Evolutionary conservation across 2,888 invertebrate genomes (phyloP), one percentile per base, ranked within the genome.

Genomic region (Leucoma salicis): DNA sequence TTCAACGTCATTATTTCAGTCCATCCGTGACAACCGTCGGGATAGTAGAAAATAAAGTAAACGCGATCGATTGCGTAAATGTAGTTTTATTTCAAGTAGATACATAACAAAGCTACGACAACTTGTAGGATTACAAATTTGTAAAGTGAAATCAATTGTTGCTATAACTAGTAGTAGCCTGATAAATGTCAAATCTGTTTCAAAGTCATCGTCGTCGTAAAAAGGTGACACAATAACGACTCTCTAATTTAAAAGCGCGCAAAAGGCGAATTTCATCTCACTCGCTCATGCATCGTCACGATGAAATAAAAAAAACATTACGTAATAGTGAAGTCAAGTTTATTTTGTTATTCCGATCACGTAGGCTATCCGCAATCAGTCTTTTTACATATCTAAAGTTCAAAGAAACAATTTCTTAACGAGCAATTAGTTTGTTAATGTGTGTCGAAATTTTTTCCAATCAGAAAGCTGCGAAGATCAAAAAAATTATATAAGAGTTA

Each of bases 191-290:
- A n/a, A 31, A 12, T 33, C 14, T 10, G 24, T 28, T 38, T 44
- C 27, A 33, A 42, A 43, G 50, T 37, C 42, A 53, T 31, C 37
- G 16, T 15, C 12, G 24, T 39, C 36, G 21, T 40, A 27, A 10
- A n/a, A n/a, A 37, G 46, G 41, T 34, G 42, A 50, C 46, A 49
- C 42, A 49, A 47, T 44, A 37, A 47, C 37, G 37, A 40, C 49
- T 55, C 57, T 59, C 54, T 57, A 47, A 57, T 53, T 60, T 51
- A 28, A 48, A 36, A 45, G 52, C 37, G 34, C 54, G 63, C 61
- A 69, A 70, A 67, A 70, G 61, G 62, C 60, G 42, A 73, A 71
- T 76, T 78, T 76, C 74, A 69, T 75, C 67, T 69, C 62, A 70
- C 56, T 48, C 56, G 35, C 35, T 48, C 46, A 53, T 46, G 51